Base-by-base conservation (phyloP, 2,888 invertebrate species). In the Cephalotes varians region DNA sequence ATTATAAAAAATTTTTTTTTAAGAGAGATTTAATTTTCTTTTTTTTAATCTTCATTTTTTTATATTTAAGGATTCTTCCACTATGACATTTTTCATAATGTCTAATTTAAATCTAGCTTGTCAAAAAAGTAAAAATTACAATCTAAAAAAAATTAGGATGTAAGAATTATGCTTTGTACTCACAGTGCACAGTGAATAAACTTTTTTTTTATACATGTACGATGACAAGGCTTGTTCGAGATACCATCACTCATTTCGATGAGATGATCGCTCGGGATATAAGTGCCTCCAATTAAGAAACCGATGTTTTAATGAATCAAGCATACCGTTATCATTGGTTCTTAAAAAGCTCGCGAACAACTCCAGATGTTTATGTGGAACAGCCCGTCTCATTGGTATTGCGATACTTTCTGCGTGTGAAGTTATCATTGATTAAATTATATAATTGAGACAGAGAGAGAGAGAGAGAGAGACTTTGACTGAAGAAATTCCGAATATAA, bases 241-340 rank as follows among this genome's bases (percentile, higher is more conserved):
- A 31, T 28, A 34, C 40, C 54, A 37, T 69, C 21, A 54, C 71
- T 44, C 77, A 40, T 71, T 77, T 54, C 10, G 40, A 51, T 37
- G 67, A 77, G 54, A 77, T 69, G 56, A 77, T 54, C 56, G 25
- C 18, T 10, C 40, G 60, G 44, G 67, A 31, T 60, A 58, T 81
- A 73, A 73, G 81, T 81, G 72, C 58, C 51, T 73, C 67, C 44
- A 83, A 83, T 83, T 83, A 83, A 81, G 60, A 81, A 73, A 60
- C 60, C 73, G 67, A 64, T 69, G 62, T 79, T 81, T 83, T 83
- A 83, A 83, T 83, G 72, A 73, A 67, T n/a, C 49, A 67, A 81
- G 49, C 80, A 40, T 67, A 67, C 60, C 67, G 72, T 64, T 72
- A 56, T 73, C 58, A 51, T 56, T 44, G 60, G 64, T 37, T 34